phyloP scores from a whole-genome alignment of 2,888 invertebrate genomes.

The Orthosia gothica region DNA sequence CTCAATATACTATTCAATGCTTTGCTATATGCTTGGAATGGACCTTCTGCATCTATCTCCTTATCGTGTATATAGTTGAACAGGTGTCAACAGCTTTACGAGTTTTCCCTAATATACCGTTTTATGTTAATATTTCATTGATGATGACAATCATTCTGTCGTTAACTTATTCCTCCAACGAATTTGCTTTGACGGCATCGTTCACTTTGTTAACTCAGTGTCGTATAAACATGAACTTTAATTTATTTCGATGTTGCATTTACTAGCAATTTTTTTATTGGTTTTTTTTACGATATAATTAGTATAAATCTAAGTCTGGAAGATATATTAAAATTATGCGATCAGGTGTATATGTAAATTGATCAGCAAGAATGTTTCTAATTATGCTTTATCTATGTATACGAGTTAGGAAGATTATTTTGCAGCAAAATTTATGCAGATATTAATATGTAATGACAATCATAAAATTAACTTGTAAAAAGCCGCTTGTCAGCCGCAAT shows the following conservation, averaged over 20 bases:
- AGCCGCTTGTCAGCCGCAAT: too few relatives aligned
- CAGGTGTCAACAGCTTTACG: slow-evolving; percentile 52
- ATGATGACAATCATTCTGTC: slow-evolving; percentile 9
- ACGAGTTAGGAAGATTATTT: not conserved
- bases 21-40: not conserved
- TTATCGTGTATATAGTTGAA: not conserved
- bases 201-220: not conserved
- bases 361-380: not conserved
- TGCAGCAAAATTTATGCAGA: not conserved
- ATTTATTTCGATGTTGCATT: not conserved
- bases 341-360: not conserved
- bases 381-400: not conserved
- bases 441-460: not conserved
- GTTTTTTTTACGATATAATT: not conserved
- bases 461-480: too few relatives aligned
- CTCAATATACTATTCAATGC: too few relatives aligned
- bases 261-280: not conserved
- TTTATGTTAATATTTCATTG: slow-evolving; percentile 32
- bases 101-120: slow-evolving; percentile 20
- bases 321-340: not conserved
- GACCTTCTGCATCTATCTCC: slow-evolving; percentile 3
- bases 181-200: slow-evolving; percentile 23
- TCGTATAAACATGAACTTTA: slow-evolving; percentile 6
- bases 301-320: not conserved
- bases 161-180: slow-evolving; percentile 14